Evolutionary conservation across 2,113 vertebrate genomes (phyloP), one percentile per base, ranked within the genome.

Genomic region (Calyptommatus sinebrachiatus): DNA sequence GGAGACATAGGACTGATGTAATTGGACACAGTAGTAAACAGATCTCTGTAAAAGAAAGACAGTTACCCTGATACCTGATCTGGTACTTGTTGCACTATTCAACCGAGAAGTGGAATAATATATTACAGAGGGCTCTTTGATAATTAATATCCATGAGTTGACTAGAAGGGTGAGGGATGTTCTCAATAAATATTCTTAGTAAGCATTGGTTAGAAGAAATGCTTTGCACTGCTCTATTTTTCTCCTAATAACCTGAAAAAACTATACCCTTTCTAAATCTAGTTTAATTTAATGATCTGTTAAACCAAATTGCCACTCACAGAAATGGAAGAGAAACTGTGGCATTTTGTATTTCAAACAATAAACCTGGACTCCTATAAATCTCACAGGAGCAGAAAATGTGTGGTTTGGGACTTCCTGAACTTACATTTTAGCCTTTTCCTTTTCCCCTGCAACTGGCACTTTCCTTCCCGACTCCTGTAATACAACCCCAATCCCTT

Each of bases 11-110:
- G 79, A 68, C 48, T 29, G 12, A 62, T 48, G 79, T 70, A 81
- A 81, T 31, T 81, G n/a, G 67, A 81, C 9, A 81, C 53, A 21
- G 12, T 70, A 45, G 73, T 76, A 81, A 76, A 76, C 50, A 48
- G 79, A 81, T 81, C 65, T 62, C 73, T 31, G 12, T 65, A 60
- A 41, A 78, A 79, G 57, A 79, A 71, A 62, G 41, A 45, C 71
- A 61, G 35, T 71, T 71, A 22, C 57, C 22, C 31, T 50, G 66
- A 76, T 81, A 81, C n/a, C 22, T 69, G 53, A 76, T 75, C 79
- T 28, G 46, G 26, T 18, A 5, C 12, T 45, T 12, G 16, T 45
- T 70, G 48, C 57, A 57, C 10, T 70, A 70, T 76, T 76, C 73
- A 80, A 9, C 41, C 20, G 50, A 62, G 41, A 70, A 81, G 41